Percentiles rank a stretch among this genome's conserved stretches.
phyloP scores from a whole-genome alignment of 2,797 vertebrate species.

The Scolopax rusticola region DNA sequence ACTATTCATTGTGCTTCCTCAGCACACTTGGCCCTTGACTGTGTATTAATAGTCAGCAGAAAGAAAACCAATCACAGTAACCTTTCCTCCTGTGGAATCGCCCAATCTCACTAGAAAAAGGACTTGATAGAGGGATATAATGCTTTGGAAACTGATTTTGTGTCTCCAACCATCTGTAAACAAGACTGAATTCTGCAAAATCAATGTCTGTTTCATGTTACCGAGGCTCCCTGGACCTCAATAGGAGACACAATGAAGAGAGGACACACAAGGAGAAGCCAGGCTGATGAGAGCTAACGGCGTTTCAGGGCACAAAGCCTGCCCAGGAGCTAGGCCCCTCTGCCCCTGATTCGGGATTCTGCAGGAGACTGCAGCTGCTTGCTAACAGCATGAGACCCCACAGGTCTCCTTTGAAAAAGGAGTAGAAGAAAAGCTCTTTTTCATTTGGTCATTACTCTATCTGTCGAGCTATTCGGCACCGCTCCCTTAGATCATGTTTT shows the following conservation, averaged over 20 bases:
- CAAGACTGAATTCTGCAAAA: not conserved
- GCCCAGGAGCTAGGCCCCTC: not conserved
- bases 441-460: conserved; percentile 18
- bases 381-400: not conserved
- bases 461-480: not conserved
- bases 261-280: not conserved
- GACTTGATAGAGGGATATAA: not conserved
- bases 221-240: not conserved
- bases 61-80: not conserved
- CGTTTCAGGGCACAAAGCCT: not conserved
- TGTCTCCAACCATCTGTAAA: not conserved
- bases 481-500: conserved; percentile 22
- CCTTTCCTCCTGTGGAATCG: not conserved
- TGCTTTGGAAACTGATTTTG: not conserved
- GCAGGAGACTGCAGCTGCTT: not conserved
- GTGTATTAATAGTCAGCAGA: not conserved
- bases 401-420: not conserved
- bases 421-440: conserved; percentile 14
- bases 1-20: not conserved
- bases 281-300: not conserved
- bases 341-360: not conserved
- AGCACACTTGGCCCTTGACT: not conserved
- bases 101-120: not conserved
- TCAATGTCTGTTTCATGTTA: not conserved
- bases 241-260: not conserved